These are phyloP conservation scores for Pogonomyrmex californicus DNA, from an alignment of 1,140 invertebrate species.

Conservation along the genomic window DNA sequence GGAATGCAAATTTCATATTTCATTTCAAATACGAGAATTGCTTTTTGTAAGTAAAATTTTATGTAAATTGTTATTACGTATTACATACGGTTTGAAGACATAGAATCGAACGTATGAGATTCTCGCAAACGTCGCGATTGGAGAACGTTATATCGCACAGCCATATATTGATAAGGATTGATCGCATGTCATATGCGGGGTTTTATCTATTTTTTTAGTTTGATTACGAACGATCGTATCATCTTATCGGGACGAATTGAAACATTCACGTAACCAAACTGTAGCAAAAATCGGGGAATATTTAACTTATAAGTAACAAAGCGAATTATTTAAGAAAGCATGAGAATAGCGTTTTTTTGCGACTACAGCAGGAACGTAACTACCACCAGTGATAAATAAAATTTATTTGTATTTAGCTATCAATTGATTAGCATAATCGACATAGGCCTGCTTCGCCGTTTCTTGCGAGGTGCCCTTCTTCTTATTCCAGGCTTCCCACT, in stretches of 20 bases:
- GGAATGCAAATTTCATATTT: no score
- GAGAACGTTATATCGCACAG: neutral
- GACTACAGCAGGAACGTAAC: neutral
- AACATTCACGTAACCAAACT: neutral
- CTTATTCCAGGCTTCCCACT: conserved; percentile 91
- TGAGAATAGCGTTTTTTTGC: neutral
- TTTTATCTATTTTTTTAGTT: conserved; percentile 12
- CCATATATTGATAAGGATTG: conserved; percentile 6
- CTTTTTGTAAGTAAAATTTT: no score
- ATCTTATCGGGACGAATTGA: neutral
- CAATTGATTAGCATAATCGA: conserved; percentile 80
- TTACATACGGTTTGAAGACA: no score
- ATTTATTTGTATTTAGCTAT: conserved; percentile 77
- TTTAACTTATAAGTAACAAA: conserved; percentile 29
- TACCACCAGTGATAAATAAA: neutral
- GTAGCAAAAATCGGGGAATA: neutral
- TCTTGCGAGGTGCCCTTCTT: conserved; percentile 89
- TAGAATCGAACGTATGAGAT: neutral
- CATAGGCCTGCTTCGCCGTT: conserved; percentile 89
- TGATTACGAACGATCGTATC: neutral
- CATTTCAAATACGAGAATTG: no score
- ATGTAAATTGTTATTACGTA: no score
- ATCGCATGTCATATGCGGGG: neutral
- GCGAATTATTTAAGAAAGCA: neutral
- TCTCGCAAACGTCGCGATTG: conserved; percentile 84